phyloP scores from a whole-genome alignment of 1,140 invertebrate genomes.

The Cydia splendana region DNA sequence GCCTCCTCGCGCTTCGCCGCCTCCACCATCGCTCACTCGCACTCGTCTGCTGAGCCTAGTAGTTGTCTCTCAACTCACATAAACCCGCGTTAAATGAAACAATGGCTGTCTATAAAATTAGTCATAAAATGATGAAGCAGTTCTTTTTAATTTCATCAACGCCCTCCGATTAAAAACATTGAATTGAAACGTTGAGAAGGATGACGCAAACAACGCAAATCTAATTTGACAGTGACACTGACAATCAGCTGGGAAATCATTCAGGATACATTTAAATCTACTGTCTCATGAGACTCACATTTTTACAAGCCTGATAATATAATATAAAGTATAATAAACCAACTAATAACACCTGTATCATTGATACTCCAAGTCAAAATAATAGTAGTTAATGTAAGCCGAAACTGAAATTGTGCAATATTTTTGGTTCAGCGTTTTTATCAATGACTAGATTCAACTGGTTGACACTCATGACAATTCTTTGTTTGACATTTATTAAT shows the following conservation, averaged over 20 bases:
- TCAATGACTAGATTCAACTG: not conserved
- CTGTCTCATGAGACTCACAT: not conserved
- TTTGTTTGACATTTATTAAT: constrained; percentile 17
- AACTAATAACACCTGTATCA: no score
- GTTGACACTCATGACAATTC: not conserved
- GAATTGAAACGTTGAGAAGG: not conserved
- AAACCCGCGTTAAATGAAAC: not conserved
- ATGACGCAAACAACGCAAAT: not conserved
- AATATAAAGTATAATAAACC: no score
- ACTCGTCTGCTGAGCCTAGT: constrained; percentile 75
- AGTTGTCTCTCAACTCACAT: not conserved
- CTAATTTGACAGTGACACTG: not conserved
- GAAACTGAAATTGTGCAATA: not conserved
- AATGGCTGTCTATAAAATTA: not conserved
- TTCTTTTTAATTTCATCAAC: not conserved
- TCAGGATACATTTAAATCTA: not conserved
- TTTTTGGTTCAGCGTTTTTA: not conserved
- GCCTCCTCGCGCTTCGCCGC: constrained; percentile 94
- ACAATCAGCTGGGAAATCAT: constrained; percentile 8
- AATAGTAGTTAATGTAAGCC: not conserved
- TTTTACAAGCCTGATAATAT: no score
- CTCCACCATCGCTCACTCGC: constrained; percentile 90
- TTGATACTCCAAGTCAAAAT: not conserved
- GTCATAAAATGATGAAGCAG: not conserved
- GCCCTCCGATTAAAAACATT: constrained; percentile 13